phyloP scores from a whole-genome alignment of 2,888 invertebrate genomes.

The Idaea aversata region DNA sequence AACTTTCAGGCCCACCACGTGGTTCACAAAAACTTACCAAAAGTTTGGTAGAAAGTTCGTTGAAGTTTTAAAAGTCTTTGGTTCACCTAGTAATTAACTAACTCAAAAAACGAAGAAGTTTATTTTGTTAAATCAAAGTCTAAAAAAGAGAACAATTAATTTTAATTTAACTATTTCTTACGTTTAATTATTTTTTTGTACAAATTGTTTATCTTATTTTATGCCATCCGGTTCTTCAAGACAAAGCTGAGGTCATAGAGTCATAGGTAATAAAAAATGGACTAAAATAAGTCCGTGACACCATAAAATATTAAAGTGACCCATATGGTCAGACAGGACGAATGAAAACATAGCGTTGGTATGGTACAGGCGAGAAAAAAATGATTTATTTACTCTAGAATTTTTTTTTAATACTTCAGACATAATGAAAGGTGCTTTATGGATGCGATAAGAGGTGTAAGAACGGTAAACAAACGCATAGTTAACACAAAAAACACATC shows the following conservation, averaged over 20 bases:
- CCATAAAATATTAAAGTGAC: conserved; percentile 31
- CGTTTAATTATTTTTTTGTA: too few species aligned
- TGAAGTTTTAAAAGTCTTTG: not conserved
- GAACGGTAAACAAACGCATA: too few species aligned
- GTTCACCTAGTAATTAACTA: not conserved
- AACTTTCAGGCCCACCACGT: not conserved
- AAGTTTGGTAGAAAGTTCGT: not conserved
- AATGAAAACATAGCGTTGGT: conserved; percentile 28
- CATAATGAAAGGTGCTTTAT: too few species aligned
- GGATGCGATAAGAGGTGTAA: too few species aligned
- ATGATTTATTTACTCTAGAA: not conserved
- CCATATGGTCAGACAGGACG: conserved; percentile 37
- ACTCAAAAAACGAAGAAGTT: not conserved
- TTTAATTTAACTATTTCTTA: too few species aligned
- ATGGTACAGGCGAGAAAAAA: conserved; percentile 24
- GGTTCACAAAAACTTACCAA: not conserved
- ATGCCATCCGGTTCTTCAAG: not conserved
- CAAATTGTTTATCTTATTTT: not conserved
- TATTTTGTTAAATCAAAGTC: not conserved
- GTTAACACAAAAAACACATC: too few species aligned
- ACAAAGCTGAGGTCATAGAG: not conserved
- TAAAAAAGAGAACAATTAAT: too few species aligned
- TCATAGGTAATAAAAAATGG: not conserved
- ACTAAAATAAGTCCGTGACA: conserved; percentile 20
- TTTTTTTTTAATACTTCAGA: too few species aligned